phyloP scores from a whole-genome alignment of 1,140 invertebrate species.

The Eurosta solidaginis region DNA sequence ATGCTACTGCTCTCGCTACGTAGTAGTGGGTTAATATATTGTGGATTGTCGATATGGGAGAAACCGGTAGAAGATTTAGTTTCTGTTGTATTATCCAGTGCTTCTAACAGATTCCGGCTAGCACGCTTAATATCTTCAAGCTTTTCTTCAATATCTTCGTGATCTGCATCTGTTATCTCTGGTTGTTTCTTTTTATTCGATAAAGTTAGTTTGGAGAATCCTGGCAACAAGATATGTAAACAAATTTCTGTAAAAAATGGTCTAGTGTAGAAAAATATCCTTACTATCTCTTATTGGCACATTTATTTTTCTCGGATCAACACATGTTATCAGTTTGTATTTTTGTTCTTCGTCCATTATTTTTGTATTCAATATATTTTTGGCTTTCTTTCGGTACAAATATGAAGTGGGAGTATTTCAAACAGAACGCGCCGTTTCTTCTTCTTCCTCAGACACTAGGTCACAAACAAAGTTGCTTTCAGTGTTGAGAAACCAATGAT shows the following conservation, averaged over 20 bases:
- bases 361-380: background rate
- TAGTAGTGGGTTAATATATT: conserved; percentile 36
- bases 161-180: background rate
- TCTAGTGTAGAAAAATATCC: background rate
- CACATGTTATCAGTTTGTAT: conserved; percentile 47
- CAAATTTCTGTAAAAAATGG: background rate
- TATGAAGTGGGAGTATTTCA: too few relatives aligned
- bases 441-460: too few relatives aligned
- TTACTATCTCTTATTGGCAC: conserved; percentile 47
- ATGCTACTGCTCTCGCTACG: conserved; percentile 40
- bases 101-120: conserved; percentile 38
- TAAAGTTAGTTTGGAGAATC: conserved; percentile 52
- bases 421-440: too few relatives aligned
- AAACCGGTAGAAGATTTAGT: background rate
- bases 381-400: background rate
- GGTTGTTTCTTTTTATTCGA: conserved; percentile 48
- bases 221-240: conserved; percentile 5
- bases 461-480: too few relatives aligned
- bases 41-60: background rate
- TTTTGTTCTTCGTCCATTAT: conserved; percentile 39
- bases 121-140: conserved; percentile 11
- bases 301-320: conserved; percentile 51
- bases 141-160: background rate
- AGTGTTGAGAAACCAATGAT: too few relatives aligned
- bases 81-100: background rate